phyloP scores from a whole-genome alignment of 2,113 vertebrate species.

The Nothoprocta perdicaria region DNA sequence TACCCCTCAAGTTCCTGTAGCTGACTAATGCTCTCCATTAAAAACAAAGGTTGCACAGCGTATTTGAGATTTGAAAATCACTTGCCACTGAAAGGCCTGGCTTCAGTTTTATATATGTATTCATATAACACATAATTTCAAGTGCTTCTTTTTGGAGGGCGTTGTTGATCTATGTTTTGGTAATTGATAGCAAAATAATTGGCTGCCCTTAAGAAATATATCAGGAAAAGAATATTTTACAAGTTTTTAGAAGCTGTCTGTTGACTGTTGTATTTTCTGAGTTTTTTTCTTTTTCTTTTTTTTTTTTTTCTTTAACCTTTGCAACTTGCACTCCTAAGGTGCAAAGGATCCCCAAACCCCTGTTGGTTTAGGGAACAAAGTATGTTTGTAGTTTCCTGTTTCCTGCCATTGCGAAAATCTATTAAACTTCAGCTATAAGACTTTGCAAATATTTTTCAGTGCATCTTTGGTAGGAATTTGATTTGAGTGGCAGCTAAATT shows the following conservation, averaged over 20 bases:
- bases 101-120: background rate
- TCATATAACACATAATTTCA: background rate
- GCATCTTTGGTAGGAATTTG: background rate
- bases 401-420: background rate
- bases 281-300: too few relatives aligned
- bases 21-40: background rate
- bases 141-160: background rate
- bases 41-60: background rate
- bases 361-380: background rate
- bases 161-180: background rate
- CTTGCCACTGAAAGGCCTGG: background rate
- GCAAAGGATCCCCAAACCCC: too few relatives aligned
- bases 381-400: background rate
- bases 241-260: background rate
- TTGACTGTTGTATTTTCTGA: background rate
- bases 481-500: background rate
- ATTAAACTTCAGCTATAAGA: background rate
- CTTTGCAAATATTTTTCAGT: background rate
- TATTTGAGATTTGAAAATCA: background rate
- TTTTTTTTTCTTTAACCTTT: background rate
- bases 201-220: background rate
- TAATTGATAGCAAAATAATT: background rate
- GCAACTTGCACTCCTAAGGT: background rate
- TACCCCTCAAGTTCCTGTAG: background rate
- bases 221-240: background rate